Base-by-base conservation (phyloP, 2,797 vertebrate species). In the Gobio occitaniae region DNA sequence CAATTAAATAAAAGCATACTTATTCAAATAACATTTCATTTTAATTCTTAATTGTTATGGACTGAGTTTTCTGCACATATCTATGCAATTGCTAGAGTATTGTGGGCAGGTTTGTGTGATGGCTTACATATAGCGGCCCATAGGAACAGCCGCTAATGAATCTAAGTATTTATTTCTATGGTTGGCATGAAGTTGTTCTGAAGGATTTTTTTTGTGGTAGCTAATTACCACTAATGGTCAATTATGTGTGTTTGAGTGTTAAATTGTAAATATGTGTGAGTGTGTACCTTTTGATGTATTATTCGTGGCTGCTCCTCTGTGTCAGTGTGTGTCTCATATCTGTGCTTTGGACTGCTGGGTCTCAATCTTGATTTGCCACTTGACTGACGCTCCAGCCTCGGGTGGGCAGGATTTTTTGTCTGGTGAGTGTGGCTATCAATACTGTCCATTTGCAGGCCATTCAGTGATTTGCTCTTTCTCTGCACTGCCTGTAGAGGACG, bases 401-500 rank as follows among this genome's bases (percentile, higher is more conserved):
- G 94, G 12, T 97, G 97, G 94, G 72, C 95, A 89, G 86, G 94
- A 92, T 83, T 80, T 95, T 93, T 69, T 91, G 87, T 71, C 96
- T 92, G 90, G 91, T 96, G 95, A 82, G 95, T 92, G 4, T 78
- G 82, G 2, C 93, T 92, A 89, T 96, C 93, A 0, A 96, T 95
- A 90, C 95, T 96, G 91, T 99, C 98, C 93, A 99, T 96, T 92
- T 99, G 96, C 54, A 98, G 96, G 84, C 97, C 96, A 81, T 98
- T 99, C 90, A 99, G 94, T 5, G 97, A 98, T 94, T 98, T 99
- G 94, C 97, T 96, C 88, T 98, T 97, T 83, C 94, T 95, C 92
- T 98, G 97, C 88, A 94, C 94, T 71, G 94, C 96, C 93, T 99
- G 97, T 19, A 97, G 95, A 82, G 97, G 95, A 81, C 95, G 96